phyloP scores from a whole-genome alignment of 2,888 invertebrate species.

The Sepioteuthis lessoniana region DNA sequence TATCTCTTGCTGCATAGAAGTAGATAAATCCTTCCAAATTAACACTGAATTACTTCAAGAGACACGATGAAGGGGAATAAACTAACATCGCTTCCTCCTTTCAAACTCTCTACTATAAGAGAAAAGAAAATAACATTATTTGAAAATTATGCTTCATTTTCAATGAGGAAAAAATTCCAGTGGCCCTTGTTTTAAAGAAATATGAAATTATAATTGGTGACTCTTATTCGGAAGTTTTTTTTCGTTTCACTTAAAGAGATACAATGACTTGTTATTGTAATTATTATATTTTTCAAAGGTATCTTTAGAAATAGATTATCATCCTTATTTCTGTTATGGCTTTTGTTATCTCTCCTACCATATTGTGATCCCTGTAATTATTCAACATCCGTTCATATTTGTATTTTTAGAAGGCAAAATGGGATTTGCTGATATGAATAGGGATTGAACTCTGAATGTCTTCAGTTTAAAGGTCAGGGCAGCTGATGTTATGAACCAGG shows the following conservation, averaged over 20 bases:
- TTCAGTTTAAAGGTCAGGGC: not conserved
- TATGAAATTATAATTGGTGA: not conserved
- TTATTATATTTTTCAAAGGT: too few relatives aligned
- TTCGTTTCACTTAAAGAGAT: not conserved
- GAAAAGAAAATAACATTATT: not conserved
- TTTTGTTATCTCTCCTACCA: not conserved
- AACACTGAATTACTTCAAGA: too few relatives aligned
- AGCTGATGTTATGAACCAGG: not conserved
- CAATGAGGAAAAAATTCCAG: not conserved
- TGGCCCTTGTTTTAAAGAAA: not conserved
- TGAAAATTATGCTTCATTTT: not conserved
- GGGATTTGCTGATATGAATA: not conserved
- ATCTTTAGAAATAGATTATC: not conserved
- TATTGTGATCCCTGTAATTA: not conserved
- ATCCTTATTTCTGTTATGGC: not conserved
- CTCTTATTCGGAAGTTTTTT: too few relatives aligned
- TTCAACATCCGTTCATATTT: not conserved
- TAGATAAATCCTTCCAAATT: too few relatives aligned
- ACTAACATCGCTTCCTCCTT: too few relatives aligned
- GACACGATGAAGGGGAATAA: too few relatives aligned
- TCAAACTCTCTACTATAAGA: too few relatives aligned
- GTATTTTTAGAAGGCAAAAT: not conserved
- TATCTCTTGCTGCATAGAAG: too few relatives aligned
- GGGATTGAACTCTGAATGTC: not conserved
- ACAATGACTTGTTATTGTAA: too few relatives aligned